These are phyloP conservation scores for Druon quercuslanigerum DNA, from an alignment of 1,140 invertebrate species.

Conservation along the genomic window DNA sequence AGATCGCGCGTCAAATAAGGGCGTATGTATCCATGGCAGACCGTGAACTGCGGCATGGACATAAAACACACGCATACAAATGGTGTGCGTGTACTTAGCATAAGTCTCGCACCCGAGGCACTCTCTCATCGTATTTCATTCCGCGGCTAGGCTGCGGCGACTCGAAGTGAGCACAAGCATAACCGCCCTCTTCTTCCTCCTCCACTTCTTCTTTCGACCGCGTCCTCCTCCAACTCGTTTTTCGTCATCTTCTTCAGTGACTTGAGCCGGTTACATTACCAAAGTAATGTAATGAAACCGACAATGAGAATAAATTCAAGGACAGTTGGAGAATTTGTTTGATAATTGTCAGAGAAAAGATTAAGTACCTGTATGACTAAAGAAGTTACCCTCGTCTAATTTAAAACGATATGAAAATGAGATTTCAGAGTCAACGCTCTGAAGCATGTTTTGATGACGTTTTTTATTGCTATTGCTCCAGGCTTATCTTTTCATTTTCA, in stretches of 20 bases:
- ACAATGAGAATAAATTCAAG: slow-evolving; percentile 25
- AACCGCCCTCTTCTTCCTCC: slow-evolving; percentile 24
- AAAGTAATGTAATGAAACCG: slow-evolving; percentile 28
- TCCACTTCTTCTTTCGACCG: slow-evolving; percentile 36
- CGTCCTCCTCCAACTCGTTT: slow-evolving; percentile 27
- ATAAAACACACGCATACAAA: slow-evolving; percentile 42
- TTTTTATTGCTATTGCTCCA: too few relatives aligned
- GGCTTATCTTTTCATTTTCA: too few relatives aligned
- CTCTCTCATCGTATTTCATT: slow-evolving; percentile 63
- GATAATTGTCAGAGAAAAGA: neutral
- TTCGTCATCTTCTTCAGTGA: slow-evolving; percentile 22
- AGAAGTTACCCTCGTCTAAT: too few relatives aligned
- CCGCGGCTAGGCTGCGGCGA: slow-evolving; percentile 5
- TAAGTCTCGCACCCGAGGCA: slow-evolving; percentile 59
- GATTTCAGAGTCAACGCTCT: too few relatives aligned
- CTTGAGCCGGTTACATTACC: slow-evolving; percentile 11
- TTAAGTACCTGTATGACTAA: neutral
- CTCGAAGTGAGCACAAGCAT: slow-evolving; percentile 31
- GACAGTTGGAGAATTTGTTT: slow-evolving; percentile 4
- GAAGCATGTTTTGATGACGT: too few relatives aligned
- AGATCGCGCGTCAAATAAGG: slow-evolving; percentile 35
- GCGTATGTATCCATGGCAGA: slow-evolving; percentile 27
- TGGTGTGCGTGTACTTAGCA: slow-evolving; percentile 59
- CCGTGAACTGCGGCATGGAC: slow-evolving; percentile 33
- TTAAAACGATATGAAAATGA: too few relatives aligned